A percentile compares a stretch with the other conserved stretches of the same genome.
phyloP scores from a whole-genome alignment of 35 echinoderm and acorn worm species.

The Apostichopus japonicus region DNA sequence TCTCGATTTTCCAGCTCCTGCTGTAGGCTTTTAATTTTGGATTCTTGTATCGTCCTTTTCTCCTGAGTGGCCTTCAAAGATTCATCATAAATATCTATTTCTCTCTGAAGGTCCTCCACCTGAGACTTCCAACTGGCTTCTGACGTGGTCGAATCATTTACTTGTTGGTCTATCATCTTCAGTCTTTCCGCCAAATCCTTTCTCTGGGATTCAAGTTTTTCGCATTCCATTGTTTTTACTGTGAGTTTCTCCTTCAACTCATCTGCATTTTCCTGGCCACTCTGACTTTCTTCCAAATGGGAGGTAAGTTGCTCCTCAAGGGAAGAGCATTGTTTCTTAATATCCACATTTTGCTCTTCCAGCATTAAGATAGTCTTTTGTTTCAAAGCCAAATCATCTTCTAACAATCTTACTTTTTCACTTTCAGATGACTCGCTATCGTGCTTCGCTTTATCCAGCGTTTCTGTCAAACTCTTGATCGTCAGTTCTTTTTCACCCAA shows the following conservation, averaged over 20 bases:
- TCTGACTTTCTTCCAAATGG: neutral
- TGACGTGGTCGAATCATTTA: neutral
- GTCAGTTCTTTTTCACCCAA: constrained; percentile 30
- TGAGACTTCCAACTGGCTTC: constrained; percentile 15
- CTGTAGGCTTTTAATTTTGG: constrained; percentile 26
- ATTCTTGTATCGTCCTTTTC: constrained; percentile 28
- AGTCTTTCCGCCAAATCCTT: neutral
- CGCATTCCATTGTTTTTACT: constrained; percentile 31
- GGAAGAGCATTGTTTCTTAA: neutral
- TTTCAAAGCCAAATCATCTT: constrained; percentile 19
- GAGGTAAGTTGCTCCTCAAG: constrained; percentile 3
- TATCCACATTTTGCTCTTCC: neutral
- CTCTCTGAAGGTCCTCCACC: constrained; percentile 56
- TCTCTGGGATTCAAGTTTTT: neutral
- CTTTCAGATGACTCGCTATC: constrained; percentile 1
- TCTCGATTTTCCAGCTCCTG: constrained; percentile 40
- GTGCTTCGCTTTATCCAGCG: neutral
- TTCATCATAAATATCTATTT: constrained; percentile 62
- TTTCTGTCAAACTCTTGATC: constrained; percentile 42
- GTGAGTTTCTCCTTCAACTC: neutral
- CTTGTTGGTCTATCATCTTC: neutral
- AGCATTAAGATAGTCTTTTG: neutral
- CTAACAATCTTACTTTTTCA: neutral
- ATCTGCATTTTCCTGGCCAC: neutral
- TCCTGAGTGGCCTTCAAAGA: constrained; percentile 47